Percentiles rank a stretch among this genome's conserved stretches.
These are phyloP conservation scores for Cantharis flavilabris DNA, from an alignment of 2,888 invertebrate genomes.

Conservation along the genomic window DNA sequence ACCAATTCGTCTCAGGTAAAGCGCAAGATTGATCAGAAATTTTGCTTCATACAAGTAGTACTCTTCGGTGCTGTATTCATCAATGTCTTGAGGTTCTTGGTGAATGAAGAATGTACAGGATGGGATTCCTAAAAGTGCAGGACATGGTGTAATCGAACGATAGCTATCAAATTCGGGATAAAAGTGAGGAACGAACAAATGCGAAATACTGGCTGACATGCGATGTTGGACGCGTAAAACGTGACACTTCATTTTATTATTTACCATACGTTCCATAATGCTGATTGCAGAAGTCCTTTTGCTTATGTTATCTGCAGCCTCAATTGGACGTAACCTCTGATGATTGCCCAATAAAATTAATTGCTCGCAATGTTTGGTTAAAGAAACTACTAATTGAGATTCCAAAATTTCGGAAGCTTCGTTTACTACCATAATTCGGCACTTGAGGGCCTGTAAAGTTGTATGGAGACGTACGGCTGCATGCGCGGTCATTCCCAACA, in stretches of 20 bases:
- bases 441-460: conserved; percentile 63
- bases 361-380: conserved; percentile 76
- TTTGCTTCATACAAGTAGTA: conserved; percentile 66
- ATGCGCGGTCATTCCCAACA: conserved; percentile 79
- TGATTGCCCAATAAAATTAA: conserved; percentile 87
- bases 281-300: conserved; percentile 70
- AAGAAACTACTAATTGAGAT: conserved; percentile 77
- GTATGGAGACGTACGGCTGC: conserved; percentile 71
- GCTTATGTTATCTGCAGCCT: too few species aligned
- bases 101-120: conserved; percentile 70
- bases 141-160: conserved; percentile 60
- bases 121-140: conserved; percentile 63
- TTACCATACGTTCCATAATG: conserved; percentile 73
- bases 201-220: conserved; percentile 69
- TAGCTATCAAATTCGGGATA: conserved; percentile 68
- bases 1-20: conserved; percentile 65
- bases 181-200: conserved; percentile 51
- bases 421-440: conserved; percentile 78
- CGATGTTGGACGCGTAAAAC: conserved; percentile 71
- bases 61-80: conserved; percentile 63
- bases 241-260: conserved; percentile 63
- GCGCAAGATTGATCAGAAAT: conserved; percentile 64
- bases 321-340: conserved; percentile 70
- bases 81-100: conserved; percentile 64
- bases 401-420: conserved; percentile 90